These are phyloP conservation scores for Synodontis membranacea DNA, from an alignment of 2,113 vertebrate genomes.

Conservation along the genomic window DNA sequence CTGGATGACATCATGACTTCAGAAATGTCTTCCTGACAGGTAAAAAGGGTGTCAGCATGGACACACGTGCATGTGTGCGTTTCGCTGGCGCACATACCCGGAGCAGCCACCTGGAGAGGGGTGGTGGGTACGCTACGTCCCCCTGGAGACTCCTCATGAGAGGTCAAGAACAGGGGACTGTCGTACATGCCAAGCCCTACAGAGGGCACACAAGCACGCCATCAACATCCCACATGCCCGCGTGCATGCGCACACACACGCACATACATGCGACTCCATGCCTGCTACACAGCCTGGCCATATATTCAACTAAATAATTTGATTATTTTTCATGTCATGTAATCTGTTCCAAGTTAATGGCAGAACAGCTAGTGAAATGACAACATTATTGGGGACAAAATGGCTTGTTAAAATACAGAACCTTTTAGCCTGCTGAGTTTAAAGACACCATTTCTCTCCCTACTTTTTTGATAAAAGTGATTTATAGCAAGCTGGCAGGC, in stretches of 20 bases:
- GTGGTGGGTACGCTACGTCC: slow-evolving; percentile 91
- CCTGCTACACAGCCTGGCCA: background rate
- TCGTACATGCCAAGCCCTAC: slow-evolving; percentile 92
- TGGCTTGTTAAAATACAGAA: background rate
- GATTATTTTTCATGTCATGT: background rate
- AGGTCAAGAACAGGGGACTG: slow-evolving; percentile 82
- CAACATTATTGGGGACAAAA: background rate
- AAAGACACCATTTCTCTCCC: background rate
- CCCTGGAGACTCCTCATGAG: slow-evolving; percentile 88
- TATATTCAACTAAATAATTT: background rate
- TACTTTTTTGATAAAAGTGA: background rate
- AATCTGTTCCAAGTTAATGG: background rate
- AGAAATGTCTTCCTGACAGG: background rate
- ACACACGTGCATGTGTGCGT: background rate
- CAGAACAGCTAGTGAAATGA: background rate
- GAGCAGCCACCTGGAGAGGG: slow-evolving; percentile 82
- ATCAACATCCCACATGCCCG: background rate
- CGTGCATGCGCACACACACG: too few species aligned
- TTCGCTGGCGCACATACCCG: slow-evolving; percentile 69
- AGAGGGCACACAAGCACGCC: slow-evolving; percentile 26
- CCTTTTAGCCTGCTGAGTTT: background rate
- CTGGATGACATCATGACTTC: background rate
- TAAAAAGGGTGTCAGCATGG: background rate
- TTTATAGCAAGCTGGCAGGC: background rate
- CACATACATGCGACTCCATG: background rate